Conservation (phyloP, 2,888 invertebrate species). For the Agrotis clavis region DNA sequence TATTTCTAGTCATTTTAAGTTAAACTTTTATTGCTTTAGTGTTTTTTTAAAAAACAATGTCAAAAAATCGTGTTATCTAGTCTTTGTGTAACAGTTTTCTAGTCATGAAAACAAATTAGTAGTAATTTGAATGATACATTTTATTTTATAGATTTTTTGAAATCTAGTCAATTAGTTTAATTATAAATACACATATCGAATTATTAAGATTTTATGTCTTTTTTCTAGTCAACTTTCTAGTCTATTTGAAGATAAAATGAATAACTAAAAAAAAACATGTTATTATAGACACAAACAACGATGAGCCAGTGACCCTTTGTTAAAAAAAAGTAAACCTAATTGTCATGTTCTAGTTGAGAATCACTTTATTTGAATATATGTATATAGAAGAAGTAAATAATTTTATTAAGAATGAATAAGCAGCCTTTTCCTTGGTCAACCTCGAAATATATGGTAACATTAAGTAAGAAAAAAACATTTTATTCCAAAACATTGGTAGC, state of each 20-base stretch:
- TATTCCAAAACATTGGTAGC: neutral
- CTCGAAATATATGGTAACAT: neutral
- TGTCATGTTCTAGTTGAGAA: neutral
- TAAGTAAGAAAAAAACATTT: neutral
- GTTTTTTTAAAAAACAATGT: neutral
- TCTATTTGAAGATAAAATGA: neutral
- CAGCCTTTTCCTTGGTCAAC: neutral
- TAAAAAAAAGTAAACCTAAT: neutral
- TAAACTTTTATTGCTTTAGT: neutral
- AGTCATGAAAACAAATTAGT: conserved; percentile 12
- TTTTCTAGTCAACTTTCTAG: conserved; percentile 9
- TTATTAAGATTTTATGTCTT: neutral
- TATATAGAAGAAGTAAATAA: neutral
- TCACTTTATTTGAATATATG: neutral
- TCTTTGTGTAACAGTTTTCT: conserved; percentile 14
- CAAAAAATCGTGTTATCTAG: conserved; percentile 10
- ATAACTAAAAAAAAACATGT: neutral
- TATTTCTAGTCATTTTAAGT: conserved; percentile 31
- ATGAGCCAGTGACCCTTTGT: conserved; percentile 21
- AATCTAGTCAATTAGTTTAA: conserved; percentile 28
- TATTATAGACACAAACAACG: neutral
- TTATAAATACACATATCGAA: neutral
- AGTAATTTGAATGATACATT: conserved; percentile 13
- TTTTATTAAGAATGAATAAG: neutral
- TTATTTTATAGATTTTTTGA: neutral